These are phyloP conservation scores for Artibeus lituratus DNA, from an alignment of 2,797 vertebrate genomes.

Conservation along the genomic window DNA sequence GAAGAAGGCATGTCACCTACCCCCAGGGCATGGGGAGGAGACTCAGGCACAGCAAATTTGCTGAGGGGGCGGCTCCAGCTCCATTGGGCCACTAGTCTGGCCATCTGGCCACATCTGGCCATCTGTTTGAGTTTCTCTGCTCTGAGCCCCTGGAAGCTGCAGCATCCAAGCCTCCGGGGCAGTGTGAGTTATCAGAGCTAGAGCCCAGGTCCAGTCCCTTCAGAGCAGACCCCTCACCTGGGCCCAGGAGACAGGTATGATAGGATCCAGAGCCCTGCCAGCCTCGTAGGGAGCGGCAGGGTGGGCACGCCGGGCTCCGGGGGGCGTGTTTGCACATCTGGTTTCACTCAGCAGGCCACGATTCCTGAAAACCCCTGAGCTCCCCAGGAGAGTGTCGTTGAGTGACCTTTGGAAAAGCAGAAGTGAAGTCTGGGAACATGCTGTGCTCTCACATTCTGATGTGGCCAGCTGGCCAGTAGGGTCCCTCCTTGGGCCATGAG, in stretches of 20 bases:
- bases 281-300: not conserved
- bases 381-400: conserved; percentile 75
- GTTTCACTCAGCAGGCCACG: conserved; percentile 74
- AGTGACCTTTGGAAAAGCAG: conserved; percentile 78
- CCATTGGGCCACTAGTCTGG: not conserved
- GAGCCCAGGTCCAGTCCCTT: not conserved
- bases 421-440: conserved; percentile 80
- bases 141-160: not conserved
- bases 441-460: conserved; percentile 68
- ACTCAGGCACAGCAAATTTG: not conserved
- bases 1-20: not conserved
- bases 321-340: conserved; percentile 76
- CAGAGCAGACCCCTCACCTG: not conserved
- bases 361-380: conserved; percentile 78
- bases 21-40: not conserved
- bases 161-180: not conserved
- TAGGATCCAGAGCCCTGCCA: not conserved
- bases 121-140: conserved; percentile 1
- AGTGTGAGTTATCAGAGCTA: not conserved
- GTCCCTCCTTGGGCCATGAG: conserved; percentile 49
- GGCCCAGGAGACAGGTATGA: not conserved
- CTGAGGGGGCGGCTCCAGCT: not conserved
- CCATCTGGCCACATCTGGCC: not conserved
- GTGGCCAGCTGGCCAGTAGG: conserved; percentile 68
- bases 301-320: conserved; percentile 51